Evolutionary conservation across 2,797 vertebrate genomes (phyloP).

Genomic region (Octomys mimax): DNA sequence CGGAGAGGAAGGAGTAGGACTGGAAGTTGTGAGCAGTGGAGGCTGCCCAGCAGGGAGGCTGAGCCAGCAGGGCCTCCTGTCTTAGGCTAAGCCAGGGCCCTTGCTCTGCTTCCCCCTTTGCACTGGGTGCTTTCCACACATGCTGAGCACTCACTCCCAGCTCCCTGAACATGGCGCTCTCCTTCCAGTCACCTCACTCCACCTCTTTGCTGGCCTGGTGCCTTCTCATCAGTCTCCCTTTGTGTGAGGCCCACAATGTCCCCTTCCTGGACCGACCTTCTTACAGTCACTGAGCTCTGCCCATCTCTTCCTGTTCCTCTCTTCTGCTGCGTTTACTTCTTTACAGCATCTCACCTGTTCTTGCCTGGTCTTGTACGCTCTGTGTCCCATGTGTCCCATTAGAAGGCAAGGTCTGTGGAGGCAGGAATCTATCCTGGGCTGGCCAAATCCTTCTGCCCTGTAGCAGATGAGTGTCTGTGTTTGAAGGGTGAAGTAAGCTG

Average conservation of each 20-base stretch:
- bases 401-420: neutral
- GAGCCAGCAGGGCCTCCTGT: neutral
- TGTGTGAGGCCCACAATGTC: neutral
- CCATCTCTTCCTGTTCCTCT: neutral
- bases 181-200: neutral
- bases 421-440: neutral
- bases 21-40: neutral
- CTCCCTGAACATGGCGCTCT: neutral
- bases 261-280: neutral
- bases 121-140: neutral
- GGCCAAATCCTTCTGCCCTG: rapidly evolving
- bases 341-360: neutral
- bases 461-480: neutral
- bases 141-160: rapidly evolving
- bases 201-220: neutral
- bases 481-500: neutral
- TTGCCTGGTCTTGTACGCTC: neutral
- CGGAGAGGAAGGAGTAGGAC: neutral
- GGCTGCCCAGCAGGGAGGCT: neutral
- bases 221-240: neutral
- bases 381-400: neutral
- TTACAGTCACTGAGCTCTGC: neutral
- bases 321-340: neutral
- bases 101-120: neutral
- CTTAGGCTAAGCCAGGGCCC: neutral